phyloP scores from a whole-genome alignment of 1,140 invertebrate genomes.

The Drosophila sp. region DNA sequence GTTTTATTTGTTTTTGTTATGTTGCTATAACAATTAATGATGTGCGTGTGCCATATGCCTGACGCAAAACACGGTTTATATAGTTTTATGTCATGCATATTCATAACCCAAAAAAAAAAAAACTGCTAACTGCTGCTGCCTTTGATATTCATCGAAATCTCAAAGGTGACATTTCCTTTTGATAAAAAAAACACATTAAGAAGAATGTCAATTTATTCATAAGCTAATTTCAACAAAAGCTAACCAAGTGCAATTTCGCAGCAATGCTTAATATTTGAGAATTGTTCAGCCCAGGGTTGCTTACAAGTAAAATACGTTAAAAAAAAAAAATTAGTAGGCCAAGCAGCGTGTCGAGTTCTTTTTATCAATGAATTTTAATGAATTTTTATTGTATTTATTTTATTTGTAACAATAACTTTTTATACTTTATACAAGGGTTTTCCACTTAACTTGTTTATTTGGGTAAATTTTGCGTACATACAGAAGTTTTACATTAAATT shows the following conservation, averaged over 20 bases:
- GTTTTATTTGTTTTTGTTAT: conserved; percentile 25
- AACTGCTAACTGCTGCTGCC: conserved; percentile 6
- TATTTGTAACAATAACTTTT: not conserved
- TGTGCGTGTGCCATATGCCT: conserved; percentile 14
- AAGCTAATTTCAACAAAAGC: conserved; percentile 11
- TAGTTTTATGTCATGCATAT: conserved; percentile 41
- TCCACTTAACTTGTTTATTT: not conserved
- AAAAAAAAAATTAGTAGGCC: conserved; percentile 27
- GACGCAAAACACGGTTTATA: conserved; percentile 31
- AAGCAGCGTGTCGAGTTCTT: conserved; percentile 13
- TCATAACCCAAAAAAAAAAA: conserved; percentile 26
- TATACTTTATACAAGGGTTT: too few species aligned
- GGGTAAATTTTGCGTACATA: too few species aligned
- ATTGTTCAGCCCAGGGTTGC: conserved; percentile 18
- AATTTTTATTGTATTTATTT: not conserved
- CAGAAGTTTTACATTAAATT: not conserved
- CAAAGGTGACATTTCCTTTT: conserved; percentile 43
- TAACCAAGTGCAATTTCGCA: conserved; percentile 30
- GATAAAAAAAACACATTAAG: not conserved
- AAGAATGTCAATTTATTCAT: conserved; percentile 41
- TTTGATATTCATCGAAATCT: conserved; percentile 36
- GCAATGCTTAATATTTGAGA: conserved; percentile 19
- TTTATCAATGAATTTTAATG: conserved; percentile 26
- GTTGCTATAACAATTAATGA: conserved; percentile 47
- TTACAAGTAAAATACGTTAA: conserved; percentile 6